phyloP scores from a whole-genome alignment of 2,797 vertebrate species.

The Schizothorax lantsangensis region DNA sequence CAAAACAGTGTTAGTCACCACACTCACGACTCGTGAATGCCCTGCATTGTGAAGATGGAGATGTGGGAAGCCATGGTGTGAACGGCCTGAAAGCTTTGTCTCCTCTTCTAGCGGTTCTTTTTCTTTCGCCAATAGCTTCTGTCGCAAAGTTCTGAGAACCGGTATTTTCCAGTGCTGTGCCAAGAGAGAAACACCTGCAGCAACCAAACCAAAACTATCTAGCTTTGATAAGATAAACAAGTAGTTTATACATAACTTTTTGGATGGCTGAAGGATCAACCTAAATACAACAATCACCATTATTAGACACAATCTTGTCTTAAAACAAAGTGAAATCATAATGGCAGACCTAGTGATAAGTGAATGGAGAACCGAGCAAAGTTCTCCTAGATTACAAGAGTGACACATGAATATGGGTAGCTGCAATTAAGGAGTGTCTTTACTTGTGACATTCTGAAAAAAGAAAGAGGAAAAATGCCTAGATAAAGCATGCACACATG shows the following conservation, averaged over 20 bases:
- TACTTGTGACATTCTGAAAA: neutral
- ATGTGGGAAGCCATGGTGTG: constrained; percentile 47
- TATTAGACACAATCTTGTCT: neutral
- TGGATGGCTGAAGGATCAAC: neutral
- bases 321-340: neutral
- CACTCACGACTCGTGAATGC: constrained; percentile 49
- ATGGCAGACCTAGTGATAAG: neutral
- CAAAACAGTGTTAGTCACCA: constrained; percentile 49
- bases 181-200: neutral
- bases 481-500: neutral
- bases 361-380: neutral
- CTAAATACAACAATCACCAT: neutral
- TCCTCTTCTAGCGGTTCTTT: neutral
- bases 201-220: neutral
- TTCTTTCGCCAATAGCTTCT: neutral
- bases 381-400: neutral
- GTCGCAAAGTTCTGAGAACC: neutral
- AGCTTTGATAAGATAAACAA: neutral
- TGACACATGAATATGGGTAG: neutral
- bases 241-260: neutral
- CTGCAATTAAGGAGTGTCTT: neutral
- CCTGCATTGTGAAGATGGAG: constrained; percentile 43
- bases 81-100: constrained; percentile 27
- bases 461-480: neutral
- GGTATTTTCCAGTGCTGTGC: neutral